Conservation (phyloP, 2,113 vertebrate species). For the Cryptotis parvus region DNA sequence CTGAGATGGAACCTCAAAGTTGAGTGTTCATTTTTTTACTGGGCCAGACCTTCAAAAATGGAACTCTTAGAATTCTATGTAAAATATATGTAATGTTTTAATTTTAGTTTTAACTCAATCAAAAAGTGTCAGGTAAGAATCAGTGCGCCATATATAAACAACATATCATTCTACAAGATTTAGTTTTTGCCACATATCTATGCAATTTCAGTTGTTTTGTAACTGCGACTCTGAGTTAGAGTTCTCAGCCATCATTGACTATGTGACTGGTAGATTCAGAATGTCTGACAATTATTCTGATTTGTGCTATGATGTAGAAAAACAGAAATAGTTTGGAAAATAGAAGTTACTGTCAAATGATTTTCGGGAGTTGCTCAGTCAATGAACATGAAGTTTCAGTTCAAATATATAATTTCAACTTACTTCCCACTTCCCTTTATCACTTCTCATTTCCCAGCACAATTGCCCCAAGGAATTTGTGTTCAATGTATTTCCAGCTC, state of each 20-base stretch:
- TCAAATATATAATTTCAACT: constrained; percentile 18
- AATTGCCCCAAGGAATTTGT: constrained; percentile 18
- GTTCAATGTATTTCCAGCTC: neutral
- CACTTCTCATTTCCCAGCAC: neutral
- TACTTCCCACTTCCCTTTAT: neutral
- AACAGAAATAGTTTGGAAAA: neutral
- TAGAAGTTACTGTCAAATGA: neutral
- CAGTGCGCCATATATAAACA: neutral
- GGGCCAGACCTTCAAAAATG: constrained; percentile 9
- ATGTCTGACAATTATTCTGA: constrained; percentile 37
- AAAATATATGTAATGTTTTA: constrained; percentile 9
- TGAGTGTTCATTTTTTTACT: constrained; percentile 52
- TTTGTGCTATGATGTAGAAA: neutral
- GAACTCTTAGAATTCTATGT: neutral
- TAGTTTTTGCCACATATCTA: neutral
- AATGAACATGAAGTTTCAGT: neutral
- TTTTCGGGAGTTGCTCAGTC: neutral
- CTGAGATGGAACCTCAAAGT: constrained; percentile 22
- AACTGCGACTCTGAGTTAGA: constrained; percentile 6
- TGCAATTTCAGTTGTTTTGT: neutral
- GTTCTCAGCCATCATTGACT: neutral
- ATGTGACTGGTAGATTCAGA: neutral
- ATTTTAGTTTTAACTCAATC: neutral
- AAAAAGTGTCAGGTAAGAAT: neutral
- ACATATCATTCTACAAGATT: neutral